Base-by-base conservation (phyloP, 2,888 invertebrate genomes). In the Latrodectus elegans region DNA sequence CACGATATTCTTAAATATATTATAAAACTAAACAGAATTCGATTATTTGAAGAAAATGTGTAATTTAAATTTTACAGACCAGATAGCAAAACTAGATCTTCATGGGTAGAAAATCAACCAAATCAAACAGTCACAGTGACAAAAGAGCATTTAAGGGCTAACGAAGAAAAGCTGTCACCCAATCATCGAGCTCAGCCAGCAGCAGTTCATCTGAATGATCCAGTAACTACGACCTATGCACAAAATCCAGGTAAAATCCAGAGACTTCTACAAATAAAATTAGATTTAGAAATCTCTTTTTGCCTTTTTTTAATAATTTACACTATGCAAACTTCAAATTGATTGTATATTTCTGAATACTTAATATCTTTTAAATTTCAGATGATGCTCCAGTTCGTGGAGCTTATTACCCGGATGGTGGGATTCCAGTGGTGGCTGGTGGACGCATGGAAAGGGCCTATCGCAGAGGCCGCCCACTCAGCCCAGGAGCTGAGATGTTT, bases 371-470 rank as follows among this genome's bases (percentile, higher is more conserved):
- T 71, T 76, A 15, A 67, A 67, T 22, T 67, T 15, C 49, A 87
- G 81, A 77, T 4, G 86, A 81, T 6, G 17, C 60, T 1, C 76
- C 86, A 0, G 77, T 81, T 11, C 68, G 83, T 0, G 79, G 88
- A 1, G 88, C 78, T 11, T 88, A 78, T 22, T 78, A 83, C 10
- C 82, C 75, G 0, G 83, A 88, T 17, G 76, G 81, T 17, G 78
- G 77, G 15, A 77, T 78, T 4, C 82, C 87, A 0, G 83, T 79
- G 10, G 89, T 87, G 14, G 87, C 80, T 0, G 85, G 82, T 1
- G 89, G 80, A 8, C 86, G 86, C 4, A 79, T 86, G 89, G 89
- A 89, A 38, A 22, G 89, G 10, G 84, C 80, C 8, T 89, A 89
- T 49, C 82, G 89, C 0, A 67, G 85, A 15, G 83, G 83, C 10